phyloP scores from a whole-genome alignment of 2,113 vertebrate genomes.

The Phasianus colchicus region DNA sequence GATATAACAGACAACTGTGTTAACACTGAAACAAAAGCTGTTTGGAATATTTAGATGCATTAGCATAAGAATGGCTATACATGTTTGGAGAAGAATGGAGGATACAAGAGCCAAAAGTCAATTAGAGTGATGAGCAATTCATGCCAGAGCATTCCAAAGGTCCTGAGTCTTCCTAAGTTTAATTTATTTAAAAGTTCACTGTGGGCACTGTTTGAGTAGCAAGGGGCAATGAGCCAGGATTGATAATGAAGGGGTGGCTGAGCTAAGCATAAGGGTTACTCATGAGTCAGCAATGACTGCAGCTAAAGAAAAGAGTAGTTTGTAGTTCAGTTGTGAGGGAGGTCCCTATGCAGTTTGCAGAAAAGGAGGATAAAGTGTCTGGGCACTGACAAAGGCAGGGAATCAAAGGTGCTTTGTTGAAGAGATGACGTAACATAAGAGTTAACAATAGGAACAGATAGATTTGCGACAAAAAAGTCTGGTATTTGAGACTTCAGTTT shows the following conservation, averaged over 20 bases:
- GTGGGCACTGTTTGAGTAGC: not conserved
- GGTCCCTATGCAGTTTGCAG: not conserved
- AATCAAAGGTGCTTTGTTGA: not conserved
- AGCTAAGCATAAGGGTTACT: slow-evolving; percentile 36
- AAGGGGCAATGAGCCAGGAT: not conserved
- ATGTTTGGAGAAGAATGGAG: not conserved
- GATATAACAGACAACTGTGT: not conserved
- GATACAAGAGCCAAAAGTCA: not conserved
- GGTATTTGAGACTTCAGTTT: not conserved
- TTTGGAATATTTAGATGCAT: slow-evolving; percentile 1
- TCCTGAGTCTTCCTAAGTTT: not conserved
- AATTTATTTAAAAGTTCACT: slow-evolving; percentile 43
- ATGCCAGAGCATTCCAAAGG: not conserved
- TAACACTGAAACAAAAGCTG: slow-evolving; percentile 7
- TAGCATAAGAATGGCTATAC: not conserved
- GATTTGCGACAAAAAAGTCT: not conserved
- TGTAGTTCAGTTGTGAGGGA: not conserved
- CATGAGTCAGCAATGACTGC: slow-evolving; percentile 30
- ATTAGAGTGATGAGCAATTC: not conserved
- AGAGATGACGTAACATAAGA: not conserved
- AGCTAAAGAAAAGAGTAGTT: not conserved
- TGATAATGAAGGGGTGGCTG: slow-evolving; percentile 37
- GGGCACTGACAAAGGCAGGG: not conserved
- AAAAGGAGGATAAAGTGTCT: not conserved
- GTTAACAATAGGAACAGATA: not conserved